Evolutionary conservation across 2,888 invertebrate species (phyloP).

Genomic region (Aricia artaxerxes): DNA sequence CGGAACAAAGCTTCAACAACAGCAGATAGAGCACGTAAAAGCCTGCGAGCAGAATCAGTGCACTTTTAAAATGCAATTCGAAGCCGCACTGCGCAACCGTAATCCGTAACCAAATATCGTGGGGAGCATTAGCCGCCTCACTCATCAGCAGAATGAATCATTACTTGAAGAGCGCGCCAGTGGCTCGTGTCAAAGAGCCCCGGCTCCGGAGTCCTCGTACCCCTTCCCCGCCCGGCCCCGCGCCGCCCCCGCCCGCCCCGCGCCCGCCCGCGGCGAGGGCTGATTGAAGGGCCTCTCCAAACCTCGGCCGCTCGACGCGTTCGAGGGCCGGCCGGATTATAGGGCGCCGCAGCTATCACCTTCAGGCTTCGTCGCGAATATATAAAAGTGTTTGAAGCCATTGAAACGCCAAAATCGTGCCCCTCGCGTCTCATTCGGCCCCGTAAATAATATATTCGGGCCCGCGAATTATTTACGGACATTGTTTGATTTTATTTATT

Average conservation of each 20-base stretch:
- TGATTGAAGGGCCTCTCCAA: conserved; percentile 80
- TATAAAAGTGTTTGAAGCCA: conserved; percentile 72
- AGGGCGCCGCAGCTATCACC: conserved; percentile 77
- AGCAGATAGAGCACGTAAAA: conserved; percentile 28
- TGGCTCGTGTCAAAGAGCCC: conserved; percentile 79
- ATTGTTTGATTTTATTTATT: conserved; percentile 14
- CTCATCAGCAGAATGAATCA: conserved; percentile 80
- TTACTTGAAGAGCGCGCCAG: conserved; percentile 80
- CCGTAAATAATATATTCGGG: conserved; percentile 25
- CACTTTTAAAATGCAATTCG: conserved; percentile 35
- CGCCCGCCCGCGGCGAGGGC: conserved; percentile 69
- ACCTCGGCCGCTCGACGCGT: conserved; percentile 77
- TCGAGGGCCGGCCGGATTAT: conserved; percentile 78
- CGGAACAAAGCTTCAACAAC: conserved; percentile 13
- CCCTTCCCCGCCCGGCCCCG: conserved; percentile 46
- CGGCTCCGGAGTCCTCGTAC: conserved; percentile 76
- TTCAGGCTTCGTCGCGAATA: conserved; percentile 67
- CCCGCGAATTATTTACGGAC: conserved; percentile 26
- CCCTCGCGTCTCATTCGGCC: conserved; percentile 57
- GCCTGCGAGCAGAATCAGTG: conserved; percentile 25
- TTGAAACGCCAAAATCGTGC: conserved; percentile 66
- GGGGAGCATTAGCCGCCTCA: conserved; percentile 76
- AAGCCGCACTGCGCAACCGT: conserved; percentile 43
- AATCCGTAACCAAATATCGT: conserved; percentile 68
- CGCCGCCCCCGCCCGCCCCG: conserved; percentile 51